Base-by-base conservation (phyloP, 2,797 vertebrate species). In the Enteromius thamalakanensis region DNA sequence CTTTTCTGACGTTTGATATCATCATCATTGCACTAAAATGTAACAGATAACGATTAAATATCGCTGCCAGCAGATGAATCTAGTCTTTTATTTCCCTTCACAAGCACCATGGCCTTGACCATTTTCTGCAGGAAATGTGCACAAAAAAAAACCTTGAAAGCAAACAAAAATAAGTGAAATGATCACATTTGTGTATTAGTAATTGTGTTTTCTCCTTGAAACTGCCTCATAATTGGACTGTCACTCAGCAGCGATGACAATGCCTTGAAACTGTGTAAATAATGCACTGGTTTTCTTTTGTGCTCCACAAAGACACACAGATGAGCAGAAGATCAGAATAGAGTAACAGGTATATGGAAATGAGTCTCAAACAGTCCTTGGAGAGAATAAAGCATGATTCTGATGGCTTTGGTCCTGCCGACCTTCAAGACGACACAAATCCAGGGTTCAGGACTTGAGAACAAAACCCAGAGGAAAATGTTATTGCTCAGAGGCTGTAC, bases 171-270 rank as follows among this genome's bases (percentile, higher is more conserved):
- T 34, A 40, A 81, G 79, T 64, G 51, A 11, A 86, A 83, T 89
- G 34, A 58, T 86, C 60, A 29, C 15, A 19, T 70, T 79, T 60
- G 8, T 62, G 37, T 74, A 19, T 79, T 79, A 34, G 72, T 82
- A 89, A 87, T 84, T 88, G 80, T 79, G 67, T 80, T 71, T 85
- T 65, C 64, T 12, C 37, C 40, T 80, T 77, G 55, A 86, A 82
- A 88, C 60, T 64, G 67, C 23, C 84, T 71, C 29, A 42, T 86
- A 86, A 90, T 88, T 75, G 62, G 67, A 70, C 84, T 84, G 85
- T 84, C 78, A 87, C 58, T 86, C 60, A 51, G 19, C 51, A 23
- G 15, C 69, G 32, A 79, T 67, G 78, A 51, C 65, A 29, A 69
- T 71, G 69, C 42, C 76, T 1, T 37, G 19, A 77, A 83, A 23